Percentiles rank a stretch among this genome's conserved stretches.
These are phyloP conservation scores for Balearica regulorum DNA, from an alignment of 2,797 vertebrate species.

Conservation along the genomic window DNA sequence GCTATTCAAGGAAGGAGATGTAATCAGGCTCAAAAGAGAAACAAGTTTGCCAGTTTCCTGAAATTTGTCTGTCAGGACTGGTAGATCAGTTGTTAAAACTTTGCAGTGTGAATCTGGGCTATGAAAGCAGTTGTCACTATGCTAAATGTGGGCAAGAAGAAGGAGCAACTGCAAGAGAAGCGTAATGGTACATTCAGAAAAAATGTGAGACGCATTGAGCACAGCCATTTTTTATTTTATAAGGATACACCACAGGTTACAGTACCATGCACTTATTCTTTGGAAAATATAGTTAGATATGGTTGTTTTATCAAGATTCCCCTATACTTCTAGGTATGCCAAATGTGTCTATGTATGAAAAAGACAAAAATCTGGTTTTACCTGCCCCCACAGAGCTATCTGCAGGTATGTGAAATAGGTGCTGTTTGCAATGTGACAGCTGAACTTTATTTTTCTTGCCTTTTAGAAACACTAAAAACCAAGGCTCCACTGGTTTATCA, in stretches of 20 bases:
- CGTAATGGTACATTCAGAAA: neutral
- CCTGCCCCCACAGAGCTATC: neutral
- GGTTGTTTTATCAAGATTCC: neutral
- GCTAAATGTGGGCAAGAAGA: neutral
- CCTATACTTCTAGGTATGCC: neutral
- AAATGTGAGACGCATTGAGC: neutral
- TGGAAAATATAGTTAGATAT: neutral
- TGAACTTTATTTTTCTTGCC: neutral
- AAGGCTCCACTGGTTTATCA: neutral
- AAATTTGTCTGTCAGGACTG: neutral
- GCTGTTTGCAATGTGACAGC: neutral
- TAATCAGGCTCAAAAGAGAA: neutral
- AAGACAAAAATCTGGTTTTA: neutral
- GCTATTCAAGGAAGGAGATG: neutral
- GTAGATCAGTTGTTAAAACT: neutral
- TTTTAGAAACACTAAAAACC: neutral
- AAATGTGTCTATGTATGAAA: neutral
- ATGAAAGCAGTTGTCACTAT: neutral
- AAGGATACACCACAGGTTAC: neutral
- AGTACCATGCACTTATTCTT: neutral
- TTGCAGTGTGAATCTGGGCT: neutral
- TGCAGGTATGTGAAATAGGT: neutral
- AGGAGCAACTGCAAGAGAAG: neutral
- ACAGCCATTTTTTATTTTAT: neutral
- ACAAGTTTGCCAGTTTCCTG: neutral